Conservation (phyloP, 2,797 vertebrate species). For the Vipera latastei region DNA sequence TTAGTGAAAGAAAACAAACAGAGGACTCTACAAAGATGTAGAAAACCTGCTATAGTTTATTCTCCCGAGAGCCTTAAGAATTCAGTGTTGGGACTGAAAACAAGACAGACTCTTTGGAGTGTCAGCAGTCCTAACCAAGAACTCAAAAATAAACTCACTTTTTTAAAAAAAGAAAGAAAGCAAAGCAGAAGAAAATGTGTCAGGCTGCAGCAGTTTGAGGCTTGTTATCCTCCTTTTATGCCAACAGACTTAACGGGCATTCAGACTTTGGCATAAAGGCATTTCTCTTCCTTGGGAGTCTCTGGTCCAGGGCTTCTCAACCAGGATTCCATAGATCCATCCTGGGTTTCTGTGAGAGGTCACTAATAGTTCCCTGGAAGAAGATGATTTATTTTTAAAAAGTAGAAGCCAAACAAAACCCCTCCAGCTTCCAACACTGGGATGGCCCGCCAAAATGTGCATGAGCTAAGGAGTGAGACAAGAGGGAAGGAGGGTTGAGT, state of each 20-base stretch:
- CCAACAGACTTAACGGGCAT: background rate
- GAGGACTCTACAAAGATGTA: background rate
- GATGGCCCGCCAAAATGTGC: background rate
- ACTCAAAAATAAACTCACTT: background rate
- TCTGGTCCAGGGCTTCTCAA: background rate
- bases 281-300: background rate
- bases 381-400: background rate
- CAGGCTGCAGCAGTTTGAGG: background rate
- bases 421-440: background rate
- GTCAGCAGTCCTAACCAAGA: background rate
- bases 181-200: background rate
- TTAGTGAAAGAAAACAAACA: background rate
- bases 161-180: background rate
- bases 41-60: background rate
- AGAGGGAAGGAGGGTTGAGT: background rate
- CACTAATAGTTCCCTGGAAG: background rate
- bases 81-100: background rate
- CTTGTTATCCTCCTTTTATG: background rate
- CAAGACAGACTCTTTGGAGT: background rate
- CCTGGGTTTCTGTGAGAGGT: background rate
- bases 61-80: background rate
- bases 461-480: background rate
- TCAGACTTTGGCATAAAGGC: background rate
- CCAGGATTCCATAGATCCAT: background rate
- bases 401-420: background rate